A percentile compares a stretch with the other conserved stretches of the same genome.
Evolutionary conservation across 2,797 vertebrate genomes (phyloP).

Genomic region (Anolis apletophallus): DNA sequence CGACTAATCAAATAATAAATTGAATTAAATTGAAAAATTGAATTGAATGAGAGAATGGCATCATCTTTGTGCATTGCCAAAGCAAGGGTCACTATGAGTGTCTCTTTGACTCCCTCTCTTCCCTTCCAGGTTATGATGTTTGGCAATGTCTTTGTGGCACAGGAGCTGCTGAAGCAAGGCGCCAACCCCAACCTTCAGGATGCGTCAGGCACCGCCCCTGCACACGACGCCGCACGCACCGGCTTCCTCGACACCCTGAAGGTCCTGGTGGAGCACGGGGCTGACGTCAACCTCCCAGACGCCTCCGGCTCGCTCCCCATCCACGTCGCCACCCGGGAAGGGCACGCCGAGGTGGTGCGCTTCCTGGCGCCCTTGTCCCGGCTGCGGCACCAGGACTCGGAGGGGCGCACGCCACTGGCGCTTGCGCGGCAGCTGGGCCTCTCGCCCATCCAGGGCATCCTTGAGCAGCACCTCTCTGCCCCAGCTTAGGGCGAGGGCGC

Average conservation of each 20-base stretch:
- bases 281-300: slow-evolving; percentile 83
- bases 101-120: neutral
- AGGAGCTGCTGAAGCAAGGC: slow-evolving; percentile 87
- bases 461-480: slow-evolving; percentile 52
- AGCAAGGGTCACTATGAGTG: neutral
- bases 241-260: slow-evolving; percentile 89
- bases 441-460: slow-evolving; percentile 66
- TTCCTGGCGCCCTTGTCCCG: slow-evolving; percentile 84
- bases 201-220: slow-evolving; percentile 82
- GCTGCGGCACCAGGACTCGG: slow-evolving; percentile 81
- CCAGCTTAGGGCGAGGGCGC: neutral
- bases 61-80: neutral
- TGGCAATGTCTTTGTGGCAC: slow-evolving; percentile 83
- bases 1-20: no score
- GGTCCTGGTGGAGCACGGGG: slow-evolving; percentile 85
- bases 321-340: slow-evolving; percentile 86
- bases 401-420: slow-evolving; percentile 84
- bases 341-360: slow-evolving; percentile 82
- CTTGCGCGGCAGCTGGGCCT: slow-evolving; percentile 77
- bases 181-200: slow-evolving; percentile 89
- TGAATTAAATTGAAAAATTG: no score
- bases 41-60: neutral
- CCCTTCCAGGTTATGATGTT: slow-evolving; percentile 91
- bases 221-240: slow-evolving; percentile 88
- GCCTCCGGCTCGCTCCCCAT: slow-evolving; percentile 84